Evolutionary conservation across 2,888 invertebrate species (phyloP).

Genomic region (Callosobruchus maculatus): DNA sequence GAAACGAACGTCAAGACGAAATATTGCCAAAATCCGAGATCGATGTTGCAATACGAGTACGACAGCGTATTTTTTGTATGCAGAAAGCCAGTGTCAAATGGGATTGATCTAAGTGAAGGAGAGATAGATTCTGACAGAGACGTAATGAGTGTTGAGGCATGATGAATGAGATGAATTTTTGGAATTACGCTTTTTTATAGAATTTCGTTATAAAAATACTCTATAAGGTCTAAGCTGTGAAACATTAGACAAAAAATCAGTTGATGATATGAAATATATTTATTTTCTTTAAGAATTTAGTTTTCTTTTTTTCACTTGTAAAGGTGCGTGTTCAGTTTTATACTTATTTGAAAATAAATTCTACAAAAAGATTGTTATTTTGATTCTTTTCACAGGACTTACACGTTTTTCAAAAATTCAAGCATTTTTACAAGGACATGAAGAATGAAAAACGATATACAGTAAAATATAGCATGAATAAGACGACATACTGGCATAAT

Average conservation of each 20-base stretch:
- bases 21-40: constrained; percentile 88
- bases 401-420: too few relatives aligned
- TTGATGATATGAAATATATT: not conserved
- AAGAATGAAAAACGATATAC: too few relatives aligned
- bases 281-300: not conserved
- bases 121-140: not conserved
- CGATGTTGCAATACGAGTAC: constrained; percentile 91
- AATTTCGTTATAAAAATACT: not conserved
- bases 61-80: constrained; percentile 91
- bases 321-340: not conserved
- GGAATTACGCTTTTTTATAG: not conserved
- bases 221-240: not conserved
- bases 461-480: too few relatives aligned
- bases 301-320: not conserved
- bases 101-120: not conserved
- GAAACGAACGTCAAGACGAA: constrained; percentile 75
- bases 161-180: not conserved
- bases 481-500: too few relatives aligned
- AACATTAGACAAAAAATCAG: not conserved
- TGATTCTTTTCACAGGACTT: too few relatives aligned
- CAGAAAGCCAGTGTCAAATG: constrained; percentile 54
- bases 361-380: not conserved
- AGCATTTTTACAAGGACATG: too few relatives aligned
- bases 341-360: not conserved
- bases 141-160: not conserved